Conservation (phyloP, 2,888 invertebrate species). For the Ormyrus labotus region DNA sequence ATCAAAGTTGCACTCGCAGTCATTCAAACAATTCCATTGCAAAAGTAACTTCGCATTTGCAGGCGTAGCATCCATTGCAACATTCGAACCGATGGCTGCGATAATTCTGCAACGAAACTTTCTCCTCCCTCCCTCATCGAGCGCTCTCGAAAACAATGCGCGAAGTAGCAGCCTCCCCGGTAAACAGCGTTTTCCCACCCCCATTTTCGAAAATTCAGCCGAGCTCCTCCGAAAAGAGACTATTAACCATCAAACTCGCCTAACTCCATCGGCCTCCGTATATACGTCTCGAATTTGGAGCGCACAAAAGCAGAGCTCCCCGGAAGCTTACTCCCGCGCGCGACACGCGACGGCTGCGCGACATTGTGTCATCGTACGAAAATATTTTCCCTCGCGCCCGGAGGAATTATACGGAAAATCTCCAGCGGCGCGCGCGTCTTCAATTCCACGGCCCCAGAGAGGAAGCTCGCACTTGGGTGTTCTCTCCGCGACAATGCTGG, state of each 20-base stretch:
- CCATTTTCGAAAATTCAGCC: neutral
- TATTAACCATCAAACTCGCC: conserved; percentile 16
- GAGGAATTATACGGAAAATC: conserved; percentile 60
- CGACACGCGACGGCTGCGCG: conserved; percentile 17
- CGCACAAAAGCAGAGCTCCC: too few species aligned
- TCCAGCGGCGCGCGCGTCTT: conserved; percentile 52
- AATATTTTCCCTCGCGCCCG: conserved; percentile 61
- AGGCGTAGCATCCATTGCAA: too few species aligned
- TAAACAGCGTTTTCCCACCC: conserved; percentile 11
- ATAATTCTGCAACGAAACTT: neutral
- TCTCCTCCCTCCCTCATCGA: neutral
- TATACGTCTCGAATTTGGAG: too few species aligned
- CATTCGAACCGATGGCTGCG: too few species aligned
- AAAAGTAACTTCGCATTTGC: too few species aligned
- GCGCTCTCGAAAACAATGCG: neutral
- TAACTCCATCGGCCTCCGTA: neutral
- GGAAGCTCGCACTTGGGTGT: conserved; percentile 44
- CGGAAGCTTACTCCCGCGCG: neutral
- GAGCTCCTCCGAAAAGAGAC: conserved; percentile 16
- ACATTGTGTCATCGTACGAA: conserved; percentile 46
- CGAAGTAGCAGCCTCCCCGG: neutral
- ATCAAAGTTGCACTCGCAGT: too few species aligned
- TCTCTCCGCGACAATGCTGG: conserved; percentile 10
- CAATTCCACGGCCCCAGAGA: neutral
- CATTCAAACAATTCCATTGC: too few species aligned